Base-by-base conservation (phyloP, 2,888 invertebrate genomes). In the Stictocephala bisonia region DNA sequence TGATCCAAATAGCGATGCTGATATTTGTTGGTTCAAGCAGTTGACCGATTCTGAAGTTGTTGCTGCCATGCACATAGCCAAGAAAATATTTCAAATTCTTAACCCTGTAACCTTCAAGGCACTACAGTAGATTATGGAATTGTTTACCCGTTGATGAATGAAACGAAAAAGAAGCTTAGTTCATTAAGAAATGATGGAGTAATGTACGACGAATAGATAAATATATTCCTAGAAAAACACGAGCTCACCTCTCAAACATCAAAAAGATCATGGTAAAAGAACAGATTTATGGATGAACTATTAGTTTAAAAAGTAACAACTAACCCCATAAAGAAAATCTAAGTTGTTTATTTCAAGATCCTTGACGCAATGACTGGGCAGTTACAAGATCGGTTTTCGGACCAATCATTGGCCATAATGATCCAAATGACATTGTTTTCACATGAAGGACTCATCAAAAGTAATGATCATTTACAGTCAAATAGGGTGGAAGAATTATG, bases 291-390 rank as follows among this genome's bases (percentile, higher is more conserved):
- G 56, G 56, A 56, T n/a, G 24, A 22, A 27, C 56, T 56, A 27
- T 24, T 27, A 3, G 27, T 56, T 26, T 24, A 56, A 26, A 27
- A 26, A 11, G 27, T 56, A 26, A 27, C 9, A 22, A 26, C 26
- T 9, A 18, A n/a, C n/a, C n/a, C n/a, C n/a, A n/a, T n/a, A n/a
- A n/a, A n/a, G n/a, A n/a, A n/a, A n/a, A n/a, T n/a, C n/a, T n/a
- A n/a, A n/a, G n/a, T n/a, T n/a, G n/a, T n/a, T n/a, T n/a, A n/a
- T n/a, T n/a, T n/a, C n/a, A n/a, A n/a, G n/a, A n/a, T n/a, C n/a
- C 56, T 56, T 56, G 56, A 56, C 56, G 27, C 56, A 56, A 56
- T 56, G 56, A 56, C 20, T 56, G 24, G 56, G 56, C 56, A 56
- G 56, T 27, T 56, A 56, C 26, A 56, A 22, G 56, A 56, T 56